Percentiles rank a stretch among this genome's conserved stretches.
Evolutionary conservation across 2,797 vertebrate genomes (phyloP).

Genomic region (Staurois parvus): DNA sequence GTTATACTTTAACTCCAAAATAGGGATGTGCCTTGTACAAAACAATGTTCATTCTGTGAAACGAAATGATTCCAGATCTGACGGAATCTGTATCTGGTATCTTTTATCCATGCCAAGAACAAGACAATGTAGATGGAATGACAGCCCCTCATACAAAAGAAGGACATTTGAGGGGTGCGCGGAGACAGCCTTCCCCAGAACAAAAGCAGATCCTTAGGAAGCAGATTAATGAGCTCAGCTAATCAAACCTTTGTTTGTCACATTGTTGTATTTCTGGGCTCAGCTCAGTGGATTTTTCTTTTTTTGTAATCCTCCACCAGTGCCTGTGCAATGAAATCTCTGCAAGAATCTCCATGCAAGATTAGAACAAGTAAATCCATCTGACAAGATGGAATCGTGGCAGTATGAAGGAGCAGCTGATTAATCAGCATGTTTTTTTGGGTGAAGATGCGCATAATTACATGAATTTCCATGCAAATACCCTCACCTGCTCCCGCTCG

Average conservation of each 20-base stretch:
- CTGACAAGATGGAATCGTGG: background rate
- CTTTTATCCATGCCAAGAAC: background rate
- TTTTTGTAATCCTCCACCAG: no score
- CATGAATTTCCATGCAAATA: background rate
- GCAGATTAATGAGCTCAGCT: constrained; percentile 28
- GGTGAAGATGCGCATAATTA: constrained; percentile 29
- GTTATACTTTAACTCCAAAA: background rate
- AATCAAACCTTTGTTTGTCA: constrained; percentile 25
- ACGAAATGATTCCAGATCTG: background rate
- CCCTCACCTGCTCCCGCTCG: constrained; percentile 20
- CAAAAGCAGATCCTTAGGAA: constrained; percentile 26
- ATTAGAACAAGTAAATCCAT: background rate
- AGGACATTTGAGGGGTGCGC: constrained; percentile 11
- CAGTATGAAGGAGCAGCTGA: background rate
- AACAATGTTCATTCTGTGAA: background rate
- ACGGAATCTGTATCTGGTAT: background rate
- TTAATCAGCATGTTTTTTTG: constrained; percentile 16
- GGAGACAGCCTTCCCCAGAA: background rate
- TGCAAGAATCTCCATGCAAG: background rate
- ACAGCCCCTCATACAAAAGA: background rate
- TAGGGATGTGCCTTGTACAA: background rate
- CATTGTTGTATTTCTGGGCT: constrained; percentile 10
- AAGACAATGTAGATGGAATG: background rate
- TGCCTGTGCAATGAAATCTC: background rate
- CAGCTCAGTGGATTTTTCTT: background rate